Conservation (phyloP, 2,113 vertebrate genomes). For the Phrynosoma blainvillii region DNA sequence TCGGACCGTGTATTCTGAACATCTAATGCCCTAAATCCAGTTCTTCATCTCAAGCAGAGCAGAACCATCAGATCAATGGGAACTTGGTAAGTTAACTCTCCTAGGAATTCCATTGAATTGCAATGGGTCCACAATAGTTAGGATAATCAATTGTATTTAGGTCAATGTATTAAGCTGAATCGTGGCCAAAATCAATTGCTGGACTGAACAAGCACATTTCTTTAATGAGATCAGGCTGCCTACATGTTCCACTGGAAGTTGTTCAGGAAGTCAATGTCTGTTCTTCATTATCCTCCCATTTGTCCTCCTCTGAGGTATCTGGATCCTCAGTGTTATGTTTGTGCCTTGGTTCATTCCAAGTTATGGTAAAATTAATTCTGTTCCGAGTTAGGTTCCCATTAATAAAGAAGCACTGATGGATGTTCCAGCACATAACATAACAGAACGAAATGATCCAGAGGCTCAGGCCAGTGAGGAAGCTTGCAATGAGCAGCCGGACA, state of each 20-base stretch:
- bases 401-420: constrained; percentile 1
- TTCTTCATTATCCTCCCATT: neutral
- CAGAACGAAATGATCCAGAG: constrained; percentile 17
- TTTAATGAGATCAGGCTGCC: constrained; percentile 21
- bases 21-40: too few relatives aligned
- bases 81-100: too few relatives aligned
- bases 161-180: too few relatives aligned
- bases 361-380: too few relatives aligned
- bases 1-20: too few relatives aligned
- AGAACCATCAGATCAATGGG: too few relatives aligned
- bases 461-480: neutral
- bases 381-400: too few relatives aligned
- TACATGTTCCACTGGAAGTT: neutral
- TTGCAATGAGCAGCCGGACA: neutral
- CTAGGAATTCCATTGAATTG: too few relatives aligned
- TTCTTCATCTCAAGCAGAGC: too few relatives aligned
- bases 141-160: too few relatives aligned
- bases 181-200: neutral
- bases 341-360: too few relatives aligned
- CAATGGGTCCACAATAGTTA: too few relatives aligned
- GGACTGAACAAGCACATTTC: neutral
- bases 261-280: neutral
- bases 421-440: constrained; percentile 26
- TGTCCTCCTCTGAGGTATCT: neutral
- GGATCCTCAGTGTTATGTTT: neutral